phyloP scores from a whole-genome alignment of 2,888 invertebrate species.

The Amblyteles armatorius region DNA sequence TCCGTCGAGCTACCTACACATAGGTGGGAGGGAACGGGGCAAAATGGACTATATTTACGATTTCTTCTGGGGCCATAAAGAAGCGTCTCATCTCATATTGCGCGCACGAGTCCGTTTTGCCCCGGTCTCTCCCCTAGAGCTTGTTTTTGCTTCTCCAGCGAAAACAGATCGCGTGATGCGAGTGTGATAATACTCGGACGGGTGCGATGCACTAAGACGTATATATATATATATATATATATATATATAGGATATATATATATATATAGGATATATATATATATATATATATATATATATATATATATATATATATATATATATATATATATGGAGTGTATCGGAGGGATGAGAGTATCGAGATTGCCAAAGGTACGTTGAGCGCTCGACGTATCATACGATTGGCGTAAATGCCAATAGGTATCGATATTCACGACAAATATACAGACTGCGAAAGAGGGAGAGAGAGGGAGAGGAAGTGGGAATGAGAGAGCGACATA shows the following conservation, averaged over 20 bases:
- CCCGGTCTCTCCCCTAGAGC: background rate
- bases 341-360: conserved; percentile 69
- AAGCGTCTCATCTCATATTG: background rate
- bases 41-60: too few species aligned
- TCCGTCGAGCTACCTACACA: background rate
- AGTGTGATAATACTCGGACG: conserved; percentile 33
- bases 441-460: conserved; percentile 56
- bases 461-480: background rate
- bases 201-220: background rate
- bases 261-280: too few species aligned
- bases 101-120: background rate
- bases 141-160: conserved; percentile 23
- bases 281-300: too few species aligned
- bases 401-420: conserved; percentile 76
- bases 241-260: background rate
- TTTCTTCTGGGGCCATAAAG: background rate
- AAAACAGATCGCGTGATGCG: conserved; percentile 20
- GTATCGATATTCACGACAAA: conserved; percentile 73
- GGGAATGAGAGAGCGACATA: background rate
- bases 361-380: conserved; percentile 74
- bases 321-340: background rate
- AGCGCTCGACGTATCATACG: conserved; percentile 67
- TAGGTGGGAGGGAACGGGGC: background rate
- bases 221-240: background rate
- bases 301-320: too few species aligned